Base-by-base conservation (phyloP, 2,113 vertebrate species). In the Gambusia affinis region DNA sequence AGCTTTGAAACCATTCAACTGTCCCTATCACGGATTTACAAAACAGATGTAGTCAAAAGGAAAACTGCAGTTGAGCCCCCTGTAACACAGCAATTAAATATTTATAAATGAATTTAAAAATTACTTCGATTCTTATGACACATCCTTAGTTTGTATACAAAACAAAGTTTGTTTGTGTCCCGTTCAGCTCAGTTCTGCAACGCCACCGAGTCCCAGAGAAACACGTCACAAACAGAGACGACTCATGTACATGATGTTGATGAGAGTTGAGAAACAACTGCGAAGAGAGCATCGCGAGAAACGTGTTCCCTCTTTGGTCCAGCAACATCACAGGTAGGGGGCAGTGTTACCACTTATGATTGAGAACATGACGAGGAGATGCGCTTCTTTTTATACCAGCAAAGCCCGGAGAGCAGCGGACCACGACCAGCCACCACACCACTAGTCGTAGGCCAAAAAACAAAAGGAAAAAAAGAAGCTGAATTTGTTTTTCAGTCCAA, bases 321-420 rank as follows among this genome's bases (percentile, higher is more conserved):
- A 30, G 7, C 17, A 62, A 29, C 22, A 12, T 51, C 64, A 39
- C 37, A 19, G 60, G 64, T n/a, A 79, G 86, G 63, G 31, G 79
- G 86, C 84, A 51, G 63, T 80, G 74, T 60, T 67, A 39, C 66
- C 31, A 3, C 44, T 19, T 64, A 27, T 54, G 8, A 67, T 60
- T 19, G 12, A 42, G 24, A 66, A 3, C 27, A 39, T 1, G 19
- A 64, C 27, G 19, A n/a, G 22, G 65, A 8, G 70, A 10, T 22
- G 79, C 39, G 70, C 54, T 31, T 80, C 78, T 73, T 85, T 85
- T 78, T 51, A 4, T 70, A 35, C 62, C 70, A 24, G n/a, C 17
- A 10, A 8, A 79, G 3, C 39, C 30, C 30, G 30, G 30, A 30
- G 30, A 30, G 30, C 30, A 30, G 30, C 30, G 30, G 30, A 30